phyloP scores from a whole-genome alignment of 2,113 vertebrate species.

The Cyanoramphus novaezelandiae region DNA sequence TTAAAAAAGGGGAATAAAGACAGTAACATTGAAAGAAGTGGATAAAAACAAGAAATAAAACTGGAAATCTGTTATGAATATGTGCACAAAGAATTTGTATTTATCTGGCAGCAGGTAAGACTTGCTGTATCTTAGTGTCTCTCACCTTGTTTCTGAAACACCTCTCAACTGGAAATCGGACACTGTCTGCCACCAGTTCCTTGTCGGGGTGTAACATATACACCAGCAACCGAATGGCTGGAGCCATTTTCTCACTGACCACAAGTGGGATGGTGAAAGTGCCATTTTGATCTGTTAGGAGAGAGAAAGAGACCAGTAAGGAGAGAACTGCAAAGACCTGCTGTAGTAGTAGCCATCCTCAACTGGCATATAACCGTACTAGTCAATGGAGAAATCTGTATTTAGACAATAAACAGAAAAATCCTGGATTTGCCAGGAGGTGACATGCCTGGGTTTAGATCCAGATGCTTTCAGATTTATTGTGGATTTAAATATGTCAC shows the following conservation, averaged over 20 bases:
- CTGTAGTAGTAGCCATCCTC: neutral
- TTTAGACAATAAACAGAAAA: neutral
- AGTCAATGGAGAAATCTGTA: neutral
- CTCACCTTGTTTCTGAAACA: slow-evolving; percentile 83
- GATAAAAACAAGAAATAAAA: neutral
- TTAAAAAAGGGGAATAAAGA: neutral
- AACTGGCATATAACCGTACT: neutral
- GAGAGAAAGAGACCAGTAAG: neutral
- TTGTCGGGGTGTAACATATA: slow-evolving; percentile 79
- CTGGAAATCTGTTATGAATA: neutral
- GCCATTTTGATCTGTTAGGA: slow-evolving; percentile 60
- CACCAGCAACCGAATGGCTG: slow-evolving; percentile 72
- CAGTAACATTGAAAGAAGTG: neutral
- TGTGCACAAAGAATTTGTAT: neutral
- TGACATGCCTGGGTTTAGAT: neutral
- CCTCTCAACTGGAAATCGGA: slow-evolving; percentile 72
- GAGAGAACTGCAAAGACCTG: neutral
- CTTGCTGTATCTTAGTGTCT: neutral
- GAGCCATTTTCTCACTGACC: slow-evolving; percentile 69
- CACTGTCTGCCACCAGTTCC: slow-evolving; percentile 73
- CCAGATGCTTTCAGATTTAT: neutral
- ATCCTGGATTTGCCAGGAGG: neutral
- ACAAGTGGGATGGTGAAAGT: slow-evolving; percentile 70
- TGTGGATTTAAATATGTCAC: neutral
- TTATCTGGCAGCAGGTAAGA: neutral